These are phyloP conservation scores for Ostrea denselamellosa DNA, from an alignment of 1,140 invertebrate species.

Conservation along the genomic window DNA sequence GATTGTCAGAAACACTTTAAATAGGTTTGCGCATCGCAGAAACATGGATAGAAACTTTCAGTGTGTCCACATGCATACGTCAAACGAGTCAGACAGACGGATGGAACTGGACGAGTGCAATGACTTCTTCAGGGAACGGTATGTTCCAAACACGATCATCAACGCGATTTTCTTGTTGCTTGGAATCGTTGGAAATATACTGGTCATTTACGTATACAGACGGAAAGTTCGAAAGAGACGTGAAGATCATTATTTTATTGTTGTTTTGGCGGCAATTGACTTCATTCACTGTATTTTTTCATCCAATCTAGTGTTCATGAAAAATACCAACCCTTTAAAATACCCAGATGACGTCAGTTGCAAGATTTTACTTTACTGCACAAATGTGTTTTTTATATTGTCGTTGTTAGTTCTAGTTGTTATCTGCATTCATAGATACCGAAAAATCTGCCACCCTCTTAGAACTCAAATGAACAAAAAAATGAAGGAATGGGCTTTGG, in stretches of 20 bases:
- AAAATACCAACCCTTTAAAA: conserved; percentile 12
- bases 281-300: conserved; percentile 35
- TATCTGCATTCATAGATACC: conserved; percentile 30
- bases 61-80: not conserved
- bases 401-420: conserved; percentile 20
- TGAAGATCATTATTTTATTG: conserved; percentile 26
- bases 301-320: conserved; percentile 8
- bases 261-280: conserved; percentile 1
- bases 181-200: conserved; percentile 61
- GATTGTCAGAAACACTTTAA: not conserved
- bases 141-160: not conserved
- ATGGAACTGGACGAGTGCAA: not conserved
- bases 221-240: conserved; percentile 28
- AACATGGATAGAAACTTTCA: not conserved
- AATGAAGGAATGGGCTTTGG: not conserved
- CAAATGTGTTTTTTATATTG: conserved; percentile 28
- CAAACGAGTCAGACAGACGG: not conserved
- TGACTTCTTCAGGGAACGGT: conserved; percentile 52
- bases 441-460: conserved; percentile 25
- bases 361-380: conserved; percentile 32
- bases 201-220: conserved; percentile 34
- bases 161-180: conserved; percentile 31
- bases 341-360: not conserved
- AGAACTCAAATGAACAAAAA: not conserved
- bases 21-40: not conserved